A percentile compares a stretch with the other conserved stretches of the same genome.
Conservation (phyloP, 2,113 vertebrate genomes). For the Hemibagrus wyckioides region DNA sequence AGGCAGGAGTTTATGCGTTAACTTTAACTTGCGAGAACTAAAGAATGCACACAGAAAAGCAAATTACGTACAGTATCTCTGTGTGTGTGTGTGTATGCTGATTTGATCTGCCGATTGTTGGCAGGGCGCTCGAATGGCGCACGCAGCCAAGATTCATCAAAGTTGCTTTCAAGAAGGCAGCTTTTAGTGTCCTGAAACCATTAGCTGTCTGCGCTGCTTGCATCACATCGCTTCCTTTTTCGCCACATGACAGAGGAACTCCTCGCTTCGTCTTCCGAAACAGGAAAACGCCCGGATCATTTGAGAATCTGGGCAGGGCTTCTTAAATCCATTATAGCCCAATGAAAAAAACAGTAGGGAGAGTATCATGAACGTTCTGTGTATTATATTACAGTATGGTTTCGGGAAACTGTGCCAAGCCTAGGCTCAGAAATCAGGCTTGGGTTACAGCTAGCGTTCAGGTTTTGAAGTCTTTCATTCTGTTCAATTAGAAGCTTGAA, state of each 20-base stretch:
- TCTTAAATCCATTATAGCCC: background rate
- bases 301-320: background rate
- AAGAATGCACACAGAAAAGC: background rate
- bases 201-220: background rate
- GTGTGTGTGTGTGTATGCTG: background rate
- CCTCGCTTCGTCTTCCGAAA: background rate
- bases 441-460: slow-evolving; percentile 1
- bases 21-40: background rate
- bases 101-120: slow-evolving; percentile 22
- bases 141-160: slow-evolving; percentile 12
- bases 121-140: background rate
- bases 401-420: background rate
- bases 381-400: background rate
- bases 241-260: background rate
- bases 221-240: background rate
- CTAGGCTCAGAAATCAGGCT: background rate
- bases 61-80: background rate
- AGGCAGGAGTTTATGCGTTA: background rate
- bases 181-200: slow-evolving; percentile 32
- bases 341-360: background rate
- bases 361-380: background rate
- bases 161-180: slow-evolving; percentile 12
- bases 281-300: background rate
- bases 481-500: background rate
- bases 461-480: background rate